Evolutionary conservation across 2,113 vertebrate genomes (phyloP).

Genomic region (Atherinomorus stipes): DNA sequence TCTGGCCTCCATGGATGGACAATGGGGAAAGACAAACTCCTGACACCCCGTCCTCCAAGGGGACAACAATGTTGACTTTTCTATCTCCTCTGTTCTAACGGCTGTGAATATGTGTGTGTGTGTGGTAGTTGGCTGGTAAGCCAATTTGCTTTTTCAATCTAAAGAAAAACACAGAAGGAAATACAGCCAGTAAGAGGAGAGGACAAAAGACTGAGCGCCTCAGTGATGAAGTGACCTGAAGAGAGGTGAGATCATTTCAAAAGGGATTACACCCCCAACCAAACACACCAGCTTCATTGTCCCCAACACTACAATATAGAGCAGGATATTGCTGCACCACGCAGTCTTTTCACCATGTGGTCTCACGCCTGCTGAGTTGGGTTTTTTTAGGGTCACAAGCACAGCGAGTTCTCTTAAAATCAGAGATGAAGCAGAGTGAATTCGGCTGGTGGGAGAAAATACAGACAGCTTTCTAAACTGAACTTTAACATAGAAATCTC

Average conservation of each 20-base stretch:
- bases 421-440: slow-evolving; percentile 4
- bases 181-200: slow-evolving; percentile 49
- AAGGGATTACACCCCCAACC: slow-evolving; percentile 53
- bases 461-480: background rate
- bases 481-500: background rate
- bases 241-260: slow-evolving; percentile 76
- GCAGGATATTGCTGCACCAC: slow-evolving; percentile 70
- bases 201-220: slow-evolving; percentile 65
- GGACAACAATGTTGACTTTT: slow-evolving; percentile 66
- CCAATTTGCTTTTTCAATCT: slow-evolving; percentile 64
- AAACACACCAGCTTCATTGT: slow-evolving; percentile 53
- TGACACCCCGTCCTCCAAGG: slow-evolving; percentile 58
- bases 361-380: slow-evolving; percentile 62
- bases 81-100: slow-evolving; percentile 47
- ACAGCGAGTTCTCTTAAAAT: slow-evolving; percentile 34
- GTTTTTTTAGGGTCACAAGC: slow-evolving; percentile 33
- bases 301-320: slow-evolving; percentile 48
- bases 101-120: slow-evolving; percentile 34
- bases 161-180: slow-evolving; percentile 67
- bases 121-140: slow-evolving; percentile 27
- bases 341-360: slow-evolving; percentile 61
- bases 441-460: background rate
- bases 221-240: slow-evolving; percentile 78
- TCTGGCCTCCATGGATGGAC: slow-evolving; percentile 60
- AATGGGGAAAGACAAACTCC: slow-evolving; percentile 65